Conservation (phyloP, 1,140 invertebrate species). For the Drosophila pandora region DNA sequence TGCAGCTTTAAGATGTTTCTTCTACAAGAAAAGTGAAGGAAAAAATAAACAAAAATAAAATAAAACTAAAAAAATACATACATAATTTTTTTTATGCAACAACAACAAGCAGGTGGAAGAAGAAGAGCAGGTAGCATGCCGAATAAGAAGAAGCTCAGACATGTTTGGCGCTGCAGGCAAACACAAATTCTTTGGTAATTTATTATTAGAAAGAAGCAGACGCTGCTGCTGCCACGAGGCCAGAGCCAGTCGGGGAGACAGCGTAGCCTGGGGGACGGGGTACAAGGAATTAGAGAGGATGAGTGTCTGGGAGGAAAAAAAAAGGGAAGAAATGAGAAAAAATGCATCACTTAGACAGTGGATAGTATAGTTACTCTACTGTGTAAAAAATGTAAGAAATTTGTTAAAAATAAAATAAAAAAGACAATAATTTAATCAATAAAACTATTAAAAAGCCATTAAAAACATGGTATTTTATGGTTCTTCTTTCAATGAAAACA, state of each 20-base stretch:
- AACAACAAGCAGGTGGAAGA: conserved; percentile 3
- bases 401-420: neutral
- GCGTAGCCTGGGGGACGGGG: neutral
- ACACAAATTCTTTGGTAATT: conserved; percentile 78
- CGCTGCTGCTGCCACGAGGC: conserved; percentile 37
- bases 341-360: conserved; percentile 1
- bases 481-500: too few species aligned
- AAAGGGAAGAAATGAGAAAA: neutral
- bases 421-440: neutral
- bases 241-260: neutral
- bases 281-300: neutral
- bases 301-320: neutral
- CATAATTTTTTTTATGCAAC: neutral
- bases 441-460: too few species aligned
- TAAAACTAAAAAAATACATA: neutral
- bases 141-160: conserved; percentile 16
- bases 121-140: neutral
- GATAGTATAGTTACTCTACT: neutral
- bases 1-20: conserved; percentile 20
- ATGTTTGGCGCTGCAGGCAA: conserved; percentile 58
- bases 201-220: conserved; percentile 77
- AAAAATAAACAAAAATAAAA: neutral
- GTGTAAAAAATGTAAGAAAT: neutral
- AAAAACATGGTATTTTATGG: too few species aligned
- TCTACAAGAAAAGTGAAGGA: neutral